Base-by-base conservation (phyloP, 2,113 vertebrate species). In the Anseranas semipalmata region DNA sequence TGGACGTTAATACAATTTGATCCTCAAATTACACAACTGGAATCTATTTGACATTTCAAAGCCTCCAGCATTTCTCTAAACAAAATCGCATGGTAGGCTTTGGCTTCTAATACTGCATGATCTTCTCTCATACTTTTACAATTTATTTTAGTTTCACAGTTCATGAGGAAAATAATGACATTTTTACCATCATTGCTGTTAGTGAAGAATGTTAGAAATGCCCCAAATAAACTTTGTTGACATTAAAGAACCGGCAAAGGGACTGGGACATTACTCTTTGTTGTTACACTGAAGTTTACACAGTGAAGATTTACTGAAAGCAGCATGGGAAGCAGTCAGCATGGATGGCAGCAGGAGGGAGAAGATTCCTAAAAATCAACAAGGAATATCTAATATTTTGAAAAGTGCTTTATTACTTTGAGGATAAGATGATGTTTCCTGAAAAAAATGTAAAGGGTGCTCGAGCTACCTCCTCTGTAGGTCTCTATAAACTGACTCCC, bases 21-120 rank as follows among this genome's bases (percentile, higher is more conserved):
- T 96, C 75, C 90, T 95, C 65, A 92, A 91, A 94, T 93, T 94
- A 93, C 85, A 94, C 85, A 92, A 92, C 52, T 77, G 80, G 78
- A 96, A 95, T 85, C 68, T 93, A 85, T 92, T 87, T 91, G 87
- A 96, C 90, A 92, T 73, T 95, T 92, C 70, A 94, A 93, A 89
- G 84, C 78, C 88, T 95, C 30, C 83, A 94, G 89, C 83, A 89
- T 73, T 87, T 87, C 70, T 93, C 90, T 87, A 94, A 95, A 96
- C 55, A 93, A 90, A 96, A 95, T 91, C 14, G n/a, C 92, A 92
- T 50, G 48, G 80, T n/a, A 92, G 76, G 59, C 81, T 96, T 91
- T 94, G 60, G 48, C 30, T 96, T 95, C 83, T 86, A 93, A 93
- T 41, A 88, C 52, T 2, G 0, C 71, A 96, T 62, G 67, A 92